Base-by-base conservation (phyloP, 2,113 vertebrate genomes). In the Synodontis membranacea region DNA sequence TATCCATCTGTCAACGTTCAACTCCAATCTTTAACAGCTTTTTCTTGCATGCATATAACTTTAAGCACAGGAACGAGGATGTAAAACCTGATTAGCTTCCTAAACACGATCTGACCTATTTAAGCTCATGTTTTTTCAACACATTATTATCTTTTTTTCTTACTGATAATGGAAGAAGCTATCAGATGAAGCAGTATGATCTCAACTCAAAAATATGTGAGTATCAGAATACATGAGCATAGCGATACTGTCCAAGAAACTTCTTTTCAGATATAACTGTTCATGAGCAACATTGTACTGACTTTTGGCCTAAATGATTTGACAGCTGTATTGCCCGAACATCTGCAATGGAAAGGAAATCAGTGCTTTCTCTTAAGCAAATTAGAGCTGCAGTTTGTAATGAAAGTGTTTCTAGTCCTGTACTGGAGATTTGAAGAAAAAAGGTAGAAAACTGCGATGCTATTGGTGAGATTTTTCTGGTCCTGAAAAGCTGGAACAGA, bases 1-100 rank as follows among this genome's bases (percentile, higher is more conserved):
- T 93, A 91, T 90, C 89, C 88, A 54, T 78, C n/a, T 21, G 82
- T 60, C 48, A 60, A 21, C 31, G 34, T 31, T 31, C 54, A 44
- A 10, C 44, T 23, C 37, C 10, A 46, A 76, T 34, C 11, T 0
- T 23, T 37, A 54, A 79, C 23, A 19, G 25, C 21, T 8, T 68
- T 9, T 39, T 21, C 6, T 62, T 62, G 60, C n/a, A 12, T 50
- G 46, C 31, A 28, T 76, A 31, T 76, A n/a, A 75, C n/a, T 6
- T 10, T 15, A 52, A 7, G n/a, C 19, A 52, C 46, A 52, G n/a
- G 12, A 28, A 50, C 4, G 8, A 31, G 7, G 4, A 52, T 21
- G 8, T 50, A 74, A 74, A 44, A 44, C 39, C 3, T 70, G 68
- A 72, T 70, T 70, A 23, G 37, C 34, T 9, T 72, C 68, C 37